Conservation (phyloP, 2,888 invertebrate species). For the Hesperia comma region DNA sequence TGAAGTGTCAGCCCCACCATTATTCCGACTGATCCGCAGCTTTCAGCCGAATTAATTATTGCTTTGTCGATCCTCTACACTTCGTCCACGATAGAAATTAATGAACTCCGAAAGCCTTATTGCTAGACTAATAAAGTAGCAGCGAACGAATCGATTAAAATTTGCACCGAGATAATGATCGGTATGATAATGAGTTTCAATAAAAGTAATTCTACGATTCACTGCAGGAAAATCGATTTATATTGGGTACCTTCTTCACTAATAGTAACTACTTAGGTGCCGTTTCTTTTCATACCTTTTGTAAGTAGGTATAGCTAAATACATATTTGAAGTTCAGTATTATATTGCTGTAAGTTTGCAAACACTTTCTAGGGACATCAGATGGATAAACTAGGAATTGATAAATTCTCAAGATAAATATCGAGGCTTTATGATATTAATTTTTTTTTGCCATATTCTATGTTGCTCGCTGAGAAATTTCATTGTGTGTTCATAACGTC, state of each 20-base stretch:
- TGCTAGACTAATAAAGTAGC: conserved; percentile 45
- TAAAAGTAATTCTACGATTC: background rate
- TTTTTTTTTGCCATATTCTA: no score
- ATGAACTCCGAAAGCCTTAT: conserved; percentile 53
- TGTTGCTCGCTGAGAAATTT: no score
- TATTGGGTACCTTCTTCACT: background rate
- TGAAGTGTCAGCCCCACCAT: conserved; percentile 61
- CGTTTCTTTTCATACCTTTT: no score
- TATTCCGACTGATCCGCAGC: conserved; percentile 71
- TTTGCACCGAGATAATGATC: conserved; percentile 22
- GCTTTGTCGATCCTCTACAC: conserved; percentile 56
- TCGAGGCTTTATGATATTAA: no score
- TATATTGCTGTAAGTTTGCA: no score
- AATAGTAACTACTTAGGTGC: no score
- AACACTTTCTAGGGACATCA: no score
- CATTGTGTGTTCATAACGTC: no score
- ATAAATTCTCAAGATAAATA: no score
- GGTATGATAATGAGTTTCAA: conserved; percentile 16
- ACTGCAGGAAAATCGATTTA: background rate
- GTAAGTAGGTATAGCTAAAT: no score
- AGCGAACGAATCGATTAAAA: conserved; percentile 24
- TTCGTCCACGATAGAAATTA: conserved; percentile 57
- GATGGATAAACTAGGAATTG: no score
- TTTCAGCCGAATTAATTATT: conserved; percentile 74
- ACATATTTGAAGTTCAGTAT: no score